Conservation (phyloP, 2,888 invertebrate genomes). For the Elysia crispata region DNA sequence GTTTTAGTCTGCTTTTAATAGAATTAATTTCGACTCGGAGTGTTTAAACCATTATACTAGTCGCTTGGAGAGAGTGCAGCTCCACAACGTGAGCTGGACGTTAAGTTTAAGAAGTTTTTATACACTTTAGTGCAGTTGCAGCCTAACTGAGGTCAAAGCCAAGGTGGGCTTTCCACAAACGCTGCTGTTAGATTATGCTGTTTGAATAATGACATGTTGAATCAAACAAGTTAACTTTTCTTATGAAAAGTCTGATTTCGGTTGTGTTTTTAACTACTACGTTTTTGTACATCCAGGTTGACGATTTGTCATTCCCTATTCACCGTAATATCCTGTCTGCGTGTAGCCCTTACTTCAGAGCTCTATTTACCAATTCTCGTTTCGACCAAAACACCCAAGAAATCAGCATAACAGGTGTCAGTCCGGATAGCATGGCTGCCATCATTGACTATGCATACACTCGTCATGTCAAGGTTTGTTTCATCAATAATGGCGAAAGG, state of each 20-base stretch:
- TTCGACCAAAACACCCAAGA: conserved; percentile 65
- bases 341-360: conserved; percentile 93
- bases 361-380: conserved; percentile 89
- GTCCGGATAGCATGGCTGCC: conserved; percentile 86
- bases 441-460: conserved; percentile 92
- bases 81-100: too few species aligned
- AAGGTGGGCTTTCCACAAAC: too few species aligned
- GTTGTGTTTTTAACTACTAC: too few species aligned
- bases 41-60: too few species aligned
- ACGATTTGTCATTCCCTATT: conserved; percentile 88
- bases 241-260: neutral
- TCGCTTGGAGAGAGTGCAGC: too few species aligned
- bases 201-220: neutral
- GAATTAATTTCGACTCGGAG: too few species aligned
- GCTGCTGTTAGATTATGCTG: too few species aligned
- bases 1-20: too few species aligned
- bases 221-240: neutral
- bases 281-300: conserved; percentile 79
- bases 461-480: conserved; percentile 84
- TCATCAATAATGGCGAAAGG: too few species aligned
- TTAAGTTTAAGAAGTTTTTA: too few species aligned
- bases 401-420: conserved; percentile 85
- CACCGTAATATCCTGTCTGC: conserved; percentile 83
- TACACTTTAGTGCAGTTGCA: too few species aligned
- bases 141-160: too few species aligned